phyloP scores from a whole-genome alignment of 2,888 invertebrate species.

The Meghimatium bilineatum region DNA sequence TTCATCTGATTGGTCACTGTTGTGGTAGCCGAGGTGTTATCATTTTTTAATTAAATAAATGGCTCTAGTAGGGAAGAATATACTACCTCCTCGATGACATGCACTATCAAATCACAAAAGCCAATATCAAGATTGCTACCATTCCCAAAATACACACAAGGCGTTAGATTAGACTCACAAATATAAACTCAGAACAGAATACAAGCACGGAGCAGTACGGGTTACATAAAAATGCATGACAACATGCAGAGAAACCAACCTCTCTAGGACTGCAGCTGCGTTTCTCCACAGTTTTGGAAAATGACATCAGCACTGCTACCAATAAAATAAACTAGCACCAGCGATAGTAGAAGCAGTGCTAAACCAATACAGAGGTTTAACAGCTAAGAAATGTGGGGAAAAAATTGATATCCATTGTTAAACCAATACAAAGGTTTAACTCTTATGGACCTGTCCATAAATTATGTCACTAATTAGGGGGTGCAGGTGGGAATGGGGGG shows the following conservation, averaged over 20 bases:
- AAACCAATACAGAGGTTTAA: slow-evolving; percentile 56
- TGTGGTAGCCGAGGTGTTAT: too few relatives aligned
- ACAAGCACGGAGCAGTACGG: not conserved
- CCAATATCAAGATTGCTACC: not conserved
- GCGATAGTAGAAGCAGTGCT: slow-evolving; percentile 53
- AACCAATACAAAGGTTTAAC: not conserved
- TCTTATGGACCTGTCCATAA: too few relatives aligned
- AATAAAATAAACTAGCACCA: slow-evolving; percentile 55
- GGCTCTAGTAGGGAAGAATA: not conserved
- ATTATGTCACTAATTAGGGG: too few relatives aligned
- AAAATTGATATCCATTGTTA: not conserved
- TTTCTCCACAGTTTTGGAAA: slow-evolving; percentile 40
- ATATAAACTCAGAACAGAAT: not conserved
- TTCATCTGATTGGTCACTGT: too few relatives aligned
- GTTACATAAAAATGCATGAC: not conserved
- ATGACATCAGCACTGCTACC: slow-evolving; percentile 54
- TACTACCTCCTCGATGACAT: not conserved
- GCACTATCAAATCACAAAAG: not conserved
- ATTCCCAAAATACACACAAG: not conserved
- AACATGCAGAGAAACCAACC: slow-evolving; percentile 31
- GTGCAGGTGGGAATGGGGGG: too few relatives aligned
- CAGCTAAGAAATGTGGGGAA: slow-evolving; percentile 48
- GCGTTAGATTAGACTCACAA: not conserved
- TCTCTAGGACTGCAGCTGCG: slow-evolving; percentile 11
- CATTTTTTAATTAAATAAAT: too few relatives aligned